These are phyloP conservation scores for Akabosia matsudoensis DNA, from an alignment of 1,140 invertebrate species.

Conservation along the genomic window DNA sequence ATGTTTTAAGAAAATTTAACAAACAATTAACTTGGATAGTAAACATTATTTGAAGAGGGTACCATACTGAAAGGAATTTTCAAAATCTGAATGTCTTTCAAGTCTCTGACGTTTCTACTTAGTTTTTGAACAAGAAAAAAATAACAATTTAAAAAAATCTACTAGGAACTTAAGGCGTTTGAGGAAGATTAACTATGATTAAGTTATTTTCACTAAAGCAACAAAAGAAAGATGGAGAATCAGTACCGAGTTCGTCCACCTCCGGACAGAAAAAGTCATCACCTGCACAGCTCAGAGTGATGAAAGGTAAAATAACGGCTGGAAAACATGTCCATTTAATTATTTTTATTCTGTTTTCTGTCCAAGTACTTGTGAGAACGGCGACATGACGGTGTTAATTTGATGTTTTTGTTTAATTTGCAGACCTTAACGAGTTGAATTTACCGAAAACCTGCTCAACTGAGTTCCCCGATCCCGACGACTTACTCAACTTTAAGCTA, in stretches of 20 bases:
- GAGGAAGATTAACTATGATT: too few relatives aligned
- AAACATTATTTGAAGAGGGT: too few relatives aligned
- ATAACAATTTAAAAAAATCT: too few relatives aligned
- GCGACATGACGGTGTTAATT: not conserved
- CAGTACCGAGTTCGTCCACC: constrained; percentile 61
- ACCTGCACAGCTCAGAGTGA: constrained; percentile 91
- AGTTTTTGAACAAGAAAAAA: too few relatives aligned
- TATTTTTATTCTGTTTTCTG: not conserved
- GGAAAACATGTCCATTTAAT: not conserved
- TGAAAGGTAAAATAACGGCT: constrained; percentile 73
- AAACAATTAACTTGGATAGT: too few relatives aligned
- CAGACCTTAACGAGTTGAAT: constrained; percentile 97
- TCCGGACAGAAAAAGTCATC: constrained; percentile 85
- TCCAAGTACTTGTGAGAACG: not conserved
- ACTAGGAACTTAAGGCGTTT: too few relatives aligned
- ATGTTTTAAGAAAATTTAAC: too few relatives aligned
- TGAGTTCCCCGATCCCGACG: constrained; percentile 94
- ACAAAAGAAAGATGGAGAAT: constrained; percentile 94
- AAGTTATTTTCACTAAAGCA: constrained; percentile 97
- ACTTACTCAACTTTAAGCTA: constrained; percentile 92
- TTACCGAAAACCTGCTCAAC: constrained; percentile 94
- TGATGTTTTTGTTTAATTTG: constrained; percentile 51
- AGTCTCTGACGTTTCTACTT: too few relatives aligned
- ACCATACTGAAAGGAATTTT: too few relatives aligned
- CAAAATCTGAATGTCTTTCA: too few relatives aligned